These are phyloP conservation scores for Drosophila cognata DNA, from an alignment of 2,888 invertebrate genomes.

Conservation along the genomic window DNA sequence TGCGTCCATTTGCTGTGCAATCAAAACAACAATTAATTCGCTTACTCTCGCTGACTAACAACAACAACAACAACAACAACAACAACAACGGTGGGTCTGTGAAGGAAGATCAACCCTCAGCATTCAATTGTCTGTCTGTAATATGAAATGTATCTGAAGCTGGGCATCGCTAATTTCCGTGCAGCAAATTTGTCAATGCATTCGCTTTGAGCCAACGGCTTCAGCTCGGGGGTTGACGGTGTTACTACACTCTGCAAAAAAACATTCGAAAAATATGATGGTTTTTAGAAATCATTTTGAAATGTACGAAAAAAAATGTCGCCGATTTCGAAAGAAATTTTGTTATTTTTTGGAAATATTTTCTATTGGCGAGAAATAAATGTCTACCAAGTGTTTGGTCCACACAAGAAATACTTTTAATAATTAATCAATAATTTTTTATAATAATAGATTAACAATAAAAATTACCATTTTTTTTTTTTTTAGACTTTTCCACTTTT, in stretches of 20 bases:
- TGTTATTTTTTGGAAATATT: too few relatives aligned
- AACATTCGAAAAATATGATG: background rate
- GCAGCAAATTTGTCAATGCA: slow-evolving; percentile 76
- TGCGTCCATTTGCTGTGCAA: slow-evolving; percentile 61
- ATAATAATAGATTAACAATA: too few relatives aligned
- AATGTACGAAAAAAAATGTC: too few relatives aligned
- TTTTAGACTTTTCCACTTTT: too few relatives aligned
- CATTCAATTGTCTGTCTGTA: slow-evolving; percentile 80
- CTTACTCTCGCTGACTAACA: slow-evolving; percentile 54
- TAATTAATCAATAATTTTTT: too few relatives aligned
- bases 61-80: slow-evolving; percentile 34
- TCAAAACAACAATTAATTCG: slow-evolving; percentile 82
- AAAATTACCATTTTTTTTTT: too few relatives aligned
- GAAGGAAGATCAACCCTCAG: slow-evolving; percentile 66
- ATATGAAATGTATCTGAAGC: slow-evolving; percentile 79
- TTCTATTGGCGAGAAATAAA: too few relatives aligned
- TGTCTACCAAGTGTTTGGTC: too few relatives aligned
- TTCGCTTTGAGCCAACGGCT: slow-evolving; percentile 11
- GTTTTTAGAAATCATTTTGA: background rate
- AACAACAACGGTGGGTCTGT: slow-evolving; percentile 7
- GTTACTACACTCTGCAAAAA: background rate
- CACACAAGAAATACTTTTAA: too few relatives aligned
- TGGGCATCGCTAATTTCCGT: slow-evolving; percentile 78
- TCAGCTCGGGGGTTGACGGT: slow-evolving; percentile 17
- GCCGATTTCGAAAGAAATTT: too few relatives aligned